phyloP scores from a whole-genome alignment of 1,140 invertebrate genomes.

The Pomacea maculata region DNA sequence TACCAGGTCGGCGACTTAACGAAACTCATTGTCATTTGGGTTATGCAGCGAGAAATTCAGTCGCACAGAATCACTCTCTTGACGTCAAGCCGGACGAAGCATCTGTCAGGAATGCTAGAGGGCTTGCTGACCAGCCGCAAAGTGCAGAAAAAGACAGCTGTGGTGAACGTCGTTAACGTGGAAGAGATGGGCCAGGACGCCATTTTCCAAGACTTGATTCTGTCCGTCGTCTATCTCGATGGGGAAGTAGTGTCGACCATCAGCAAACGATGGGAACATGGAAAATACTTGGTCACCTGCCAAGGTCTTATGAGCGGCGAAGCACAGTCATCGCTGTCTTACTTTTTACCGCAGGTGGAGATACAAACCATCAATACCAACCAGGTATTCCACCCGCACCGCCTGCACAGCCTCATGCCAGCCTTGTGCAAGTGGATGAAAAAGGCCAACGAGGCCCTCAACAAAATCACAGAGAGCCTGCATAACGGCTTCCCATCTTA shows the following conservation, averaged over 20 bases:
- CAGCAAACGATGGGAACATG: slow-evolving; percentile 12
- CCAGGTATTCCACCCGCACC: slow-evolving; percentile 20
- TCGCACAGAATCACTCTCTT: slow-evolving; percentile 12
- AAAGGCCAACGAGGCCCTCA: slow-evolving; percentile 8
- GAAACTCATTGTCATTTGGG: slow-evolving; percentile 15
- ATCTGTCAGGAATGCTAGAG: slow-evolving; percentile 4
- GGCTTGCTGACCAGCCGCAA: slow-evolving; percentile 23
- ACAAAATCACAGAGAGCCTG: slow-evolving; percentile 19
- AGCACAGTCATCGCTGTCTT: slow-evolving; percentile 17
- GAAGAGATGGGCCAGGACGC: slow-evolving; percentile 16
- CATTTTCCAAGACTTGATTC: slow-evolving; percentile 10
- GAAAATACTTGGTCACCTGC: slow-evolving; percentile 10
- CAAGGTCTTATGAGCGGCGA: background rate
- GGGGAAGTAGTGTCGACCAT: slow-evolving; percentile 16
- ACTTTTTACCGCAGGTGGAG: slow-evolving; percentile 25
- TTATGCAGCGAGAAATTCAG: slow-evolving; percentile 1
- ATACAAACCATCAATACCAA: slow-evolving; percentile 15
- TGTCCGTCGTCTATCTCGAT: slow-evolving; percentile 24
- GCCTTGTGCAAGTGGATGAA: slow-evolving; percentile 24
- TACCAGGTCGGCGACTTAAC: slow-evolving; percentile 20
- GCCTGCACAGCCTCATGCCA: background rate
- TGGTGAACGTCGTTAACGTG: slow-evolving; percentile 21
- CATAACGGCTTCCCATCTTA: slow-evolving; percentile 20
- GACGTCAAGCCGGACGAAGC: slow-evolving; percentile 3
- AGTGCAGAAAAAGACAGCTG: slow-evolving; percentile 12